Base-by-base conservation (phyloP, 2,888 invertebrate species). In the Elmis aenea region DNA sequence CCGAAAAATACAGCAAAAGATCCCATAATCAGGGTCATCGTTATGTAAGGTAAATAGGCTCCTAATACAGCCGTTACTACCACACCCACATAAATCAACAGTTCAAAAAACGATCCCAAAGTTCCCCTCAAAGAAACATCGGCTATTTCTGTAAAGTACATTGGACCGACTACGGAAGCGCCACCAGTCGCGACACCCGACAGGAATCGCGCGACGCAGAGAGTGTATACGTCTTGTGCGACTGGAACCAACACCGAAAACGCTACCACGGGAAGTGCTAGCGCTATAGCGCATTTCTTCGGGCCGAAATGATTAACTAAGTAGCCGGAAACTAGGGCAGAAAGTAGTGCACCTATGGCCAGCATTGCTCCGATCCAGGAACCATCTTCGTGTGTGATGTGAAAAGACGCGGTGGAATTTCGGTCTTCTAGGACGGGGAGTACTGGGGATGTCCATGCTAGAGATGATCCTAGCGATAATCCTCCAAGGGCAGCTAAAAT, bases 141-240 rank as follows among this genome's bases (percentile, higher is more conserved):
- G 0, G 87, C 82, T 14, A 87, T 83, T 68, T 92, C 91, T 0
- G 83, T 80, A 14, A 90, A 80, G 62, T 89, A 91, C 70, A 88
- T 83, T 0, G 90, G 88, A 0, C 83, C 83, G 3, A 83, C 74
- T 1, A 89, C 85, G 55, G 85, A 85, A 13, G 79, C 74, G 0
- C 81, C 81, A 26, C 85, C 85, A 55, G 76, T 55, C 1, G 68
- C 74, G 33, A 81, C 62, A 30, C 91, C 91, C 48, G 80, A 83
- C 30, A 88, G 67, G 48, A 87, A 74, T 41, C 85, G 73, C 0
- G 79, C 85, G 9, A 29, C n/a, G 10, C 27, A 40, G 5, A 40
- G 14, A 1, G 21, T 9, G 5, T 23, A 21, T 10, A 40, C 26
- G 15, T 40, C 26, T 4, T 24, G 26, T 1, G 35, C 15, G n/a